phyloP scores from a whole-genome alignment of 2,113 vertebrate species.

The Eurystomus gularis region DNA sequence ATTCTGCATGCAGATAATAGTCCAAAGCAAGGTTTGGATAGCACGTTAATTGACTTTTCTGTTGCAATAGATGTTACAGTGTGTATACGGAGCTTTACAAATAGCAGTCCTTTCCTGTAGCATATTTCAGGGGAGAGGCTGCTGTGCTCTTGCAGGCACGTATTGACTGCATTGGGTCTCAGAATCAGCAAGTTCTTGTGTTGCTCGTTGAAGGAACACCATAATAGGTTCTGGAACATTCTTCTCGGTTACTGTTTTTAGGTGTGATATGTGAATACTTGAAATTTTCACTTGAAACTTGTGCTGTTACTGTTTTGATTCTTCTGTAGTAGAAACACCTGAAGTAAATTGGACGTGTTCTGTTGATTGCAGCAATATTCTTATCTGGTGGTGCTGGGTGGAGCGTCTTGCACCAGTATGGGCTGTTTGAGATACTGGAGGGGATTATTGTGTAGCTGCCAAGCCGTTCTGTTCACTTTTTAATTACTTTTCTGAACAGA shows the following conservation, averaged over 20 bases:
- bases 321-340: neutral
- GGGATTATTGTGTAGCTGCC: slow-evolving; percentile 34
- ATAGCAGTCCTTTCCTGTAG: neutral
- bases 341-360: neutral
- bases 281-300: neutral
- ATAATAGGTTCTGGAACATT: neutral
- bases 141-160: neutral
- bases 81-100: neutral
- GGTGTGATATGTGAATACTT: neutral
- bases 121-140: neutral
- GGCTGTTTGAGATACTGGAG: neutral
- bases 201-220: neutral
- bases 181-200: neutral
- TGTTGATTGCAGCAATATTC: neutral
- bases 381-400: neutral
- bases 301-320: neutral
- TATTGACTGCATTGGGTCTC: neutral
- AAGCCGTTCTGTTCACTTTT: slow-evolving; percentile 28
- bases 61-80: neutral
- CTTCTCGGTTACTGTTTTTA: neutral
- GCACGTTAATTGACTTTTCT: slow-evolving; percentile 41
- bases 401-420: neutral
- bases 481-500: slow-evolving; percentile 55
- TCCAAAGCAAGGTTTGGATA: neutral
- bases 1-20: neutral